Evolutionary conservation across 53 echinoderm and acorn worm species (phyloP).

Genomic region (Luidia sarsii): DNA sequence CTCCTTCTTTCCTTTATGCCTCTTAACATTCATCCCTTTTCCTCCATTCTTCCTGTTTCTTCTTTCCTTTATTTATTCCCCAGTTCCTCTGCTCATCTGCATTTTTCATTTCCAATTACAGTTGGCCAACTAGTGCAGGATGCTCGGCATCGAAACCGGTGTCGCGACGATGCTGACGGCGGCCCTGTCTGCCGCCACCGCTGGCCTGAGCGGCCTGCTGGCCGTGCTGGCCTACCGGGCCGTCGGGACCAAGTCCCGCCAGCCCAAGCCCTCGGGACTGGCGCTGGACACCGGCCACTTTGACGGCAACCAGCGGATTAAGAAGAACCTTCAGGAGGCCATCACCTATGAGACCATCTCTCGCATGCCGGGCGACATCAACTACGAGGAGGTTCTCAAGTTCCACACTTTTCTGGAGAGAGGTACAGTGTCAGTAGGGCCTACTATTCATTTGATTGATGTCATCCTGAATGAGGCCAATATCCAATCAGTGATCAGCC

Average conservation of each 20-base stretch:
- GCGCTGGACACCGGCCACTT: neutral
- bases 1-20: too few relatives aligned
- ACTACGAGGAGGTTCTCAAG: constrained; percentile 65
- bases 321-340: constrained; percentile 67
- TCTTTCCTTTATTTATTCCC: too few relatives aligned
- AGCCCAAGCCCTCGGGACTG: constrained; percentile 27
- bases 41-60: too few relatives aligned
- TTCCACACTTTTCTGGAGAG: constrained; percentile 69
- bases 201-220: constrained; percentile 23
- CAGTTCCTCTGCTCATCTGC: too few relatives aligned
- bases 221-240: constrained; percentile 18
- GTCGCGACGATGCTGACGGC: constrained; percentile 3
- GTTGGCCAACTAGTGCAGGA: too few relatives aligned
- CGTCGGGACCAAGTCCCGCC: constrained; percentile 22
- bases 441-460: too few relatives aligned
- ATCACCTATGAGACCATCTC: constrained; percentile 70
- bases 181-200: constrained; percentile 8
- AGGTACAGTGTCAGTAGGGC: too few relatives aligned
- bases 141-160: too few relatives aligned
- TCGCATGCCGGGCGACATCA: constrained; percentile 42
- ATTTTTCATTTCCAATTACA: too few relatives aligned
- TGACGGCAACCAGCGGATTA: constrained; percentile 30
- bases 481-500: too few relatives aligned
- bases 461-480: too few relatives aligned
- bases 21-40: too few relatives aligned